A percentile compares a stretch with the other conserved stretches of the same genome.
Conservation (phyloP, 2,797 vertebrate species). For the Carcharodon carcharias region DNA sequence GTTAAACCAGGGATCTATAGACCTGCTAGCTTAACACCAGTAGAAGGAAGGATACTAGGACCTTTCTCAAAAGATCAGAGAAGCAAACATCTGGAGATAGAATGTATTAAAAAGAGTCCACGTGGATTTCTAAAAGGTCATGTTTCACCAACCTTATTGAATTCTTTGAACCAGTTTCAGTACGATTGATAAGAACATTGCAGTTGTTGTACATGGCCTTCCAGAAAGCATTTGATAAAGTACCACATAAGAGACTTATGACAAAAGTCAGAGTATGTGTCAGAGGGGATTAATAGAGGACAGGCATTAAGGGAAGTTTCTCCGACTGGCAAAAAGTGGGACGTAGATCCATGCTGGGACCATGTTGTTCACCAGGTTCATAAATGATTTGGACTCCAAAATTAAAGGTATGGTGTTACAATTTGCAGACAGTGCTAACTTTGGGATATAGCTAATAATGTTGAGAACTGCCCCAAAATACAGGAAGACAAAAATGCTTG, state of each 20-base stretch:
- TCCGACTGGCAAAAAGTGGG: neutral
- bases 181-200: neutral
- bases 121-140: neutral
- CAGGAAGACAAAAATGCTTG: neutral
- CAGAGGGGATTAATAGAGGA: neutral
- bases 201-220: neutral
- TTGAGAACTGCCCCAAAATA: neutral
- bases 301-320: neutral
- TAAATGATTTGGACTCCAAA: neutral
- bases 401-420: neutral
- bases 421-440: neutral
- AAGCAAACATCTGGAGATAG: neutral
- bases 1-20: neutral
- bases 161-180: neutral
- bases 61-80: neutral
- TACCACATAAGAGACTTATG: neutral
- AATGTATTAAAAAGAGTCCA: neutral
- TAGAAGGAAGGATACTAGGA: neutral
- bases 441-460: neutral
- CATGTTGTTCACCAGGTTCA: neutral
- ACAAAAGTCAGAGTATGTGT: neutral
- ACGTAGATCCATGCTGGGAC: neutral
- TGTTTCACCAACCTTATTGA: neutral
- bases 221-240: neutral
- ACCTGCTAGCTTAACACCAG: neutral